These are phyloP conservation scores for Drosophila peninsularis DNA, from an alignment of 2,888 invertebrate genomes.

Conservation along the genomic window DNA sequence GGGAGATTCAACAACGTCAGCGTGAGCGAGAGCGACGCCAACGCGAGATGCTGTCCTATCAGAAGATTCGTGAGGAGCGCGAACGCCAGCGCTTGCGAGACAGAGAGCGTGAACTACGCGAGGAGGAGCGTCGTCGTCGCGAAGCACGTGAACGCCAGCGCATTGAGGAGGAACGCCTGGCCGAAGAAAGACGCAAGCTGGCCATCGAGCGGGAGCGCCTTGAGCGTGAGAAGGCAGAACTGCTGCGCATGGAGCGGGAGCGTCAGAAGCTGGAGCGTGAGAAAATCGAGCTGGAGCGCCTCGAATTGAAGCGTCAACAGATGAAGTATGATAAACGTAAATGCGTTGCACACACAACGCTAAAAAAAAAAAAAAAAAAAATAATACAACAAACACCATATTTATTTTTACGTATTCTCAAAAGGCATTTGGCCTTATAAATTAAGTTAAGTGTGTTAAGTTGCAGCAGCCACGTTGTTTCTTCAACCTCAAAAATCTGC, in stretches of 20 bases:
- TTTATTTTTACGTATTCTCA: conserved; percentile 55
- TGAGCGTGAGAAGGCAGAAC: conserved; percentile 94
- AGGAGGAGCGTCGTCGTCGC: conserved; percentile 91
- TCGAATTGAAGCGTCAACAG: conserved; percentile 93
- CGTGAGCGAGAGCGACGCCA: conserved; percentile 83
- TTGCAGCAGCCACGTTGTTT: conserved; percentile 70
- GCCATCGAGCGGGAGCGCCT: conserved; percentile 93
- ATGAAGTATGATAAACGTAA: conserved; percentile 86
- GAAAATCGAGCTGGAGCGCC: conserved; percentile 90
- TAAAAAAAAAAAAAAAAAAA: too few species aligned
- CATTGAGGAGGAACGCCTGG: conserved; percentile 92
- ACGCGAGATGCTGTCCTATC: conserved; percentile 90
- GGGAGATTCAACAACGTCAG: conserved; percentile 79
- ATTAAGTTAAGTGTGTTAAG: conserved; percentile 61
- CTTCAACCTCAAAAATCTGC: conserved; percentile 53
- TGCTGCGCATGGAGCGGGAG: conserved; percentile 93
- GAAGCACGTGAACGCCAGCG: conserved; percentile 93
- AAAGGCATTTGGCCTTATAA: conserved; percentile 60
- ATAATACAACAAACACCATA: conserved; percentile 66
- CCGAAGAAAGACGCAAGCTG: conserved; percentile 92
- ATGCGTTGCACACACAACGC: conserved; percentile 57
- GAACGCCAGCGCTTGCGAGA: conserved; percentile 92
- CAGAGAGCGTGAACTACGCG: conserved; percentile 91
- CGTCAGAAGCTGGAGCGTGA: conserved; percentile 91
- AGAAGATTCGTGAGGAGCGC: conserved; percentile 91